phyloP scores from a whole-genome alignment of 1,140 invertebrate genomes.

The Trichogramma pretiosum region DNA sequence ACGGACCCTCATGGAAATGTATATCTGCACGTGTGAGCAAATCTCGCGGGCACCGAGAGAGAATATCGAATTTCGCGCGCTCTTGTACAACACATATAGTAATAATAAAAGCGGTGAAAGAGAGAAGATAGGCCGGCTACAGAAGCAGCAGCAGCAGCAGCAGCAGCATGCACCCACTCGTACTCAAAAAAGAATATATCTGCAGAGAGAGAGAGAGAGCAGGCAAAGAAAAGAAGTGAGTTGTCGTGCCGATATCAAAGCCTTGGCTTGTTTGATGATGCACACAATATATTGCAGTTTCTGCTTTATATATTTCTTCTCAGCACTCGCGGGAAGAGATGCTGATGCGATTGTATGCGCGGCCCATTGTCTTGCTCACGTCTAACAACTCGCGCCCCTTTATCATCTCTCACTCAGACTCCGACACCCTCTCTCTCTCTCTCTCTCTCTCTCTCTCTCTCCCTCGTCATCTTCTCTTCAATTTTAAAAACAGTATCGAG shows the following conservation, averaged over 20 bases:
- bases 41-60: background rate
- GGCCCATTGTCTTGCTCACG: slow-evolving; percentile 49
- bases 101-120: background rate
- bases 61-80: slow-evolving; percentile 12
- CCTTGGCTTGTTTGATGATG: too few species aligned
- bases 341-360: slow-evolving; percentile 47
- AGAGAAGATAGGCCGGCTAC: background rate
- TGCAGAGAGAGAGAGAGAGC: slow-evolving; percentile 14
- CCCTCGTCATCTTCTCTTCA: too few species aligned
- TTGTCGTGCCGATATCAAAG: slow-evolving; percentile 41
- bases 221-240: slow-evolving; percentile 19
- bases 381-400: slow-evolving; percentile 41
- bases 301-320: too few species aligned
- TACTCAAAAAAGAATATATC: too few species aligned
- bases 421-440: background rate
- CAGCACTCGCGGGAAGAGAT: slow-evolving; percentile 29
- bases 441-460: background rate
- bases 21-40: too few species aligned
- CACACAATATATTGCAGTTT: too few species aligned
- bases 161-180: too few species aligned
- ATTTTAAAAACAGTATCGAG: too few species aligned
- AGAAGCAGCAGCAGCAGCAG: too few species aligned
- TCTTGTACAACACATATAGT: background rate
- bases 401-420: slow-evolving; percentile 43
- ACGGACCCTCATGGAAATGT: too few species aligned